These are phyloP conservation scores for Genyomyrus donnyi DNA, from an alignment of 2,113 vertebrate species.

Conservation along the genomic window DNA sequence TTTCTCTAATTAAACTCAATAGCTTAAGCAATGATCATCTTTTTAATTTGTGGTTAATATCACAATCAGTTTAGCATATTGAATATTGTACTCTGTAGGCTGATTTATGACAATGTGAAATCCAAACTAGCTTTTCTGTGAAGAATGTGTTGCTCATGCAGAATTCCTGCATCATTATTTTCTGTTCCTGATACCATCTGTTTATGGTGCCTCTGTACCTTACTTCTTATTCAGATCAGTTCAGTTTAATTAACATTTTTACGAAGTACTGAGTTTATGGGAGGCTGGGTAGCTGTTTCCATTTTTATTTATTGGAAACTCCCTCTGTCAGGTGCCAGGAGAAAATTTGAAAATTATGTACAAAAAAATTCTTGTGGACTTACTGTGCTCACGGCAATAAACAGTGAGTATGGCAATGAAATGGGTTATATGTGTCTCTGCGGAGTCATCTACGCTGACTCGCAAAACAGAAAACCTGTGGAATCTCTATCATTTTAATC, in stretches of 20 bases:
- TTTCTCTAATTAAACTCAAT: neutral
- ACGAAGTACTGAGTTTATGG: neutral
- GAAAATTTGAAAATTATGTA: neutral
- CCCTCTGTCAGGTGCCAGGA: neutral
- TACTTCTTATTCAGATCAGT: neutral
- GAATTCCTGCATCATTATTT: neutral
- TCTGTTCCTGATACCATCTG: neutral
- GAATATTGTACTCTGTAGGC: neutral
- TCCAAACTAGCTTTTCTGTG: neutral
- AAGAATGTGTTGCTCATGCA: neutral
- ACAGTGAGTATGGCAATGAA: neutral
- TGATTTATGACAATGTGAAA: neutral
- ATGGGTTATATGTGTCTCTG: neutral
- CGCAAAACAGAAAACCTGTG: neutral
- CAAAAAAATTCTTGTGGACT: neutral
- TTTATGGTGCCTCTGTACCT: neutral
- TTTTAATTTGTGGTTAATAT: neutral
- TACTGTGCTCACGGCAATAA: neutral
- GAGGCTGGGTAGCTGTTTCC: neutral
- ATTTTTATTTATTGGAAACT: conserved; percentile 3
- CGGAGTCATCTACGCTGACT: neutral
- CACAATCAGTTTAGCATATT: neutral
- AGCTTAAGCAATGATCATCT: neutral
- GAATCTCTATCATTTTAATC: neutral
- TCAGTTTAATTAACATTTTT: neutral